Base-by-base conservation (phyloP, 2,113 vertebrate species). In the Neogobius melanostomus region DNA sequence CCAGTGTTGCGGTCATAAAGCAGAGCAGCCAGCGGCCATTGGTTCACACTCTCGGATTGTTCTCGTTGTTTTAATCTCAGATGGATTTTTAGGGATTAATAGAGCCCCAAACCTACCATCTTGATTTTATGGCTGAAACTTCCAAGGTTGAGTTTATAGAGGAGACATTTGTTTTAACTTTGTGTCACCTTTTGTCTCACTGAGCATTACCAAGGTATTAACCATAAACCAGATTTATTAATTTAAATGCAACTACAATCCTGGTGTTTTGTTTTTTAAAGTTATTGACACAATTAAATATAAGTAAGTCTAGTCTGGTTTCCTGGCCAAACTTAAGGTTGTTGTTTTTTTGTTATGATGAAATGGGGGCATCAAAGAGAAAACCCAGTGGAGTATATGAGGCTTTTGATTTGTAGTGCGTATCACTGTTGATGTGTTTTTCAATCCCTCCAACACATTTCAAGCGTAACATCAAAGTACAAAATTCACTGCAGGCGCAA, bases 141-240 rank as follows among this genome's bases (percentile, higher is more conserved):
- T 21, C 21, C 21, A 21, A 21, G 21, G 21, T 21, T 21, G 28
- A 36, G 28, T 36, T 36, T 36, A 36, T 36, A 36, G 28, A 36
- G 28, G 28, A 36, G 28, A 36, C 28, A 36, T 36, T 36, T 36
- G 28, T 36, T 36, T 36, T 36, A 36, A 36, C 28, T 36, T 5
- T 36, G 28, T 36, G 28, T 36, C 28, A 36, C 28, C 28, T 36
- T 36, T 36, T 36, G 28, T 36, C 28, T 36, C 28, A 36, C 28
- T 36, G 3, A 36, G 28, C 28, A 36, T 4, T 62, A 12, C 84
- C 76, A 70, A 68, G 72, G 82, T 82, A 72, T 57, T 76, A 76
- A 46, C 64, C 45, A 57, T 60, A 21, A 1, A 21, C 21, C 21
- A 21, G 21, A 21, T 21, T 1, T 21, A 21, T 21, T 21, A 21